Evolutionary conservation across 2,888 invertebrate genomes (phyloP), one percentile per base, ranked within the genome.

Genomic region (Chirona hameri): DNA sequence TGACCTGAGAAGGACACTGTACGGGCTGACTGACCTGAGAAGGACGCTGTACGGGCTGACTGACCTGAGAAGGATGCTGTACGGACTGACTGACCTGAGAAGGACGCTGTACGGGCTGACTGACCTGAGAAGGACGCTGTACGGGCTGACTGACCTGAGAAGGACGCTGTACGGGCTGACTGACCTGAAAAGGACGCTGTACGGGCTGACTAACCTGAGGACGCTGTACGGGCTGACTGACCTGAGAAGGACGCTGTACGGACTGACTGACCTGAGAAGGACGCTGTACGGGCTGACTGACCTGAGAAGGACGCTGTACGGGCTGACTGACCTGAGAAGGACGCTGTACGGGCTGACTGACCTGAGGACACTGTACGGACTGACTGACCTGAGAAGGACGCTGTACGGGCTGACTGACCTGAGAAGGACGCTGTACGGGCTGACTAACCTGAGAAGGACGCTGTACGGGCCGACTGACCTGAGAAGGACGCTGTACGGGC

Each of bases 131-230:
- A n/a, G n/a, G n/a, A n/a, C n/a, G n/a, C n/a, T n/a, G n/a, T n/a
- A n/a, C n/a, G n/a, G n/a, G n/a, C 39, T 39, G 39, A 39, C 39
- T 39, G 39, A 7, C 39, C 39, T 39, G 24, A 76, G 76, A 39
- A 76, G 76, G 10, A 76, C 46, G 24, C 76, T 46, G 76, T 76
- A 76, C 14, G 76, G 76, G 46, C 76, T 76, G 46, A 69, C 27
- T 27, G 27, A 27, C 65, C 27, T 69, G 65, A 69, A 10, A 27
- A 27, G 27, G 65, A 12, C 27, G 65, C 27, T 27, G 24, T 12
- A 57, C 57, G 21, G 24, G 2, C 55, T 18, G 55, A 18, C 21
- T 39, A 7, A 39, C 39, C 39, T 39, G 39, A 39, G 39, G 39
- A 39, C 39, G 39, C 39, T 39, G 39, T 39, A 39, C 7, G 39